These are phyloP conservation scores for Stegastes partitus DNA, from an alignment of 2,113 vertebrate genomes.

Conservation along the genomic window DNA sequence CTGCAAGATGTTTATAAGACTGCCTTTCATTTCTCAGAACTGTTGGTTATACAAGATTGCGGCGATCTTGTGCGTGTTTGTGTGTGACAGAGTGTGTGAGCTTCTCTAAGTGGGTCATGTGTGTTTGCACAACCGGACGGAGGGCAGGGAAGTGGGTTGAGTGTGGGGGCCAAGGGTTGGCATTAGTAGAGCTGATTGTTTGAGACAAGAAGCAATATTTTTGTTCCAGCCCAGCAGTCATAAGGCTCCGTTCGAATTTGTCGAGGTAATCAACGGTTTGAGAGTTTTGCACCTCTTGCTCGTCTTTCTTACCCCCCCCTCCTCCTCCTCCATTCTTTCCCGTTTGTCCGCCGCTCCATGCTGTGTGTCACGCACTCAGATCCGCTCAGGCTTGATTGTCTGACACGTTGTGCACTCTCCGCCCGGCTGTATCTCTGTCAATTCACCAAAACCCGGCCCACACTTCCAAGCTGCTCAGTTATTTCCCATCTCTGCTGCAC, in stretches of 20 bases:
- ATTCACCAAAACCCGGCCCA: background rate
- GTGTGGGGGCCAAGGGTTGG: constrained; percentile 42
- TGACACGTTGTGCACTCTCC: constrained; percentile 18
- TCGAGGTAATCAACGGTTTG: constrained; percentile 49
- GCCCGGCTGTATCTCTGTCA: background rate
- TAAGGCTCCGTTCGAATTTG: constrained; percentile 56
- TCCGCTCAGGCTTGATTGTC: constrained; percentile 15
- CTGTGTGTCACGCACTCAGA: constrained; percentile 27
- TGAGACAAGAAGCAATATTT: constrained; percentile 55
- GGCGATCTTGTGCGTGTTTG: constrained; percentile 16
- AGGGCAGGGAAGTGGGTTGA: constrained; percentile 56
- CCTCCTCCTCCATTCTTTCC: background rate
- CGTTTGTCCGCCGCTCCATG: background rate
- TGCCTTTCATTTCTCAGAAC: constrained; percentile 56
- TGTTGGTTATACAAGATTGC: constrained; percentile 57
- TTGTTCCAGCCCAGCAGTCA: constrained; percentile 50
- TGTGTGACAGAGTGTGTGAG: constrained; percentile 6
- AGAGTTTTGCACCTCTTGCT: constrained; percentile 21
- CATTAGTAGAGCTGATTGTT: constrained; percentile 58
- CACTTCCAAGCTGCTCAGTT: constrained; percentile 2
- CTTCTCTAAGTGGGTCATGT: constrained; percentile 70
- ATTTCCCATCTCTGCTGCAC: constrained; percentile 22
- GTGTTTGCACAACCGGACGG: constrained; percentile 59
- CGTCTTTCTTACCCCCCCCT: background rate
- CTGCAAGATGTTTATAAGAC: constrained; percentile 56